A percentile compares a stretch with the other conserved stretches of the same genome.
phyloP scores from a whole-genome alignment of 2,888 invertebrate genomes.

The Hydraecia micacea region DNA sequence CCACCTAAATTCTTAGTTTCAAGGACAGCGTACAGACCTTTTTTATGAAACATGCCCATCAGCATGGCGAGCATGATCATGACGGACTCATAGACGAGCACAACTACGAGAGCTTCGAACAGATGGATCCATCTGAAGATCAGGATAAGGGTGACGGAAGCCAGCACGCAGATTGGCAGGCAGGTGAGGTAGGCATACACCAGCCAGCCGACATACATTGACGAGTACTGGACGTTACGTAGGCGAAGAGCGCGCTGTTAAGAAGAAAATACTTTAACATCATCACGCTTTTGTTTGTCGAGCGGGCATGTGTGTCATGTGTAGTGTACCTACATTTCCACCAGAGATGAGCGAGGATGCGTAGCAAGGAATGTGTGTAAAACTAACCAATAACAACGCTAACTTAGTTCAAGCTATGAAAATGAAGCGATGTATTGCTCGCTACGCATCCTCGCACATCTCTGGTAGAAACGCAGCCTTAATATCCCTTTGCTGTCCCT shows the following conservation, averaged over 20 bases:
- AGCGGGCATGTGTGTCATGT: no score
- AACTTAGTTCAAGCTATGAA: no score
- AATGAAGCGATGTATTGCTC: no score
- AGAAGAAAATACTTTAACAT: slow-evolving; percentile 5
- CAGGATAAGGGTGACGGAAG: slow-evolving; percentile 78
- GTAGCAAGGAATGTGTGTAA: no score
- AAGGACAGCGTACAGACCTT: slow-evolving; percentile 68
- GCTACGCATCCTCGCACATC: no score
- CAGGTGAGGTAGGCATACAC: slow-evolving; percentile 79
- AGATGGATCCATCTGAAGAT: slow-evolving; percentile 86
- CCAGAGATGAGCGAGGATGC: no score
- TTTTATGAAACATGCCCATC: slow-evolving; percentile 82
- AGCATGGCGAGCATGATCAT: slow-evolving; percentile 83
- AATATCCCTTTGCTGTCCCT: background rate
- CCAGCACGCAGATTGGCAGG: slow-evolving; percentile 79
- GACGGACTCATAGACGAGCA: slow-evolving; percentile 79
- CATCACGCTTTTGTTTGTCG: background rate
- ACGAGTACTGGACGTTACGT: slow-evolving; percentile 77
- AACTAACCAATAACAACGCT: no score
- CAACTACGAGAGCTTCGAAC: slow-evolving; percentile 74
- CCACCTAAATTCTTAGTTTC: no score
- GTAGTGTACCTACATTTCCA: no score
- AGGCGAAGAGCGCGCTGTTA: slow-evolving; percentile 79
- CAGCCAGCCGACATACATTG: slow-evolving; percentile 83
- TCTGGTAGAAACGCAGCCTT: no score